Evolutionary conservation across 2,797 vertebrate species (phyloP), one percentile per base, ranked within the genome.

Genomic region (Hyperoplus immaculatus): DNA sequence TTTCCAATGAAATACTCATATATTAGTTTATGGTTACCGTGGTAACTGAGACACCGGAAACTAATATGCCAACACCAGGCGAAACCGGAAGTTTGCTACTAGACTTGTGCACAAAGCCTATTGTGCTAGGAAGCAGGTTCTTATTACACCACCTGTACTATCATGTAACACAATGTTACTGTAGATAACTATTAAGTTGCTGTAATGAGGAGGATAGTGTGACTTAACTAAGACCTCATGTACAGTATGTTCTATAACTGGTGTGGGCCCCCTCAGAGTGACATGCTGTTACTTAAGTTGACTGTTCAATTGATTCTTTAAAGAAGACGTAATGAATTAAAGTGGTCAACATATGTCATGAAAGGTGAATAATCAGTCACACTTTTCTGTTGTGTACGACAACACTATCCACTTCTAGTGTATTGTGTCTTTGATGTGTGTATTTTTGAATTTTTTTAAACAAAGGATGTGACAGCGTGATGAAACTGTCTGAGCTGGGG

Each of bases 401-500:
- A 10, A 21, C 8, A 0, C 29, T 18, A 9, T 43, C 39, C 14
- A 57, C 29, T 1, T 12, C 15, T 61, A 6, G 4, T 74, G 43
- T 66, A 29, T 55, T 72, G 57, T n/a, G 49, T 43, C 36, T 75
- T 16, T 77, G 13, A 69, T 85, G 29, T 74, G 43, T 4, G 4
- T 58, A 18, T 51, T 11, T 12, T 57, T 57, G 5, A 29, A 36
- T 39, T 68, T 41, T 46, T 39, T 51, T 53, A 18, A 72, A 69
- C 64, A 71, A 57, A 95, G 94, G 94, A 47, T 93, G 94, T 78
- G 81, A 83, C 29, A 65, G 61, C 12, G 76, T 90, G 60, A 55
- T 93, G 84, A 90, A 83, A 43, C 87, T 94, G 63, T 89, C 85
- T 18, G 87, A 93, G 71, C 83, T 94, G 65, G 92, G 93, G 57